Evolutionary conservation across 1,140 invertebrate species (phyloP).

Genomic region (Bombus soroeensis): DNA sequence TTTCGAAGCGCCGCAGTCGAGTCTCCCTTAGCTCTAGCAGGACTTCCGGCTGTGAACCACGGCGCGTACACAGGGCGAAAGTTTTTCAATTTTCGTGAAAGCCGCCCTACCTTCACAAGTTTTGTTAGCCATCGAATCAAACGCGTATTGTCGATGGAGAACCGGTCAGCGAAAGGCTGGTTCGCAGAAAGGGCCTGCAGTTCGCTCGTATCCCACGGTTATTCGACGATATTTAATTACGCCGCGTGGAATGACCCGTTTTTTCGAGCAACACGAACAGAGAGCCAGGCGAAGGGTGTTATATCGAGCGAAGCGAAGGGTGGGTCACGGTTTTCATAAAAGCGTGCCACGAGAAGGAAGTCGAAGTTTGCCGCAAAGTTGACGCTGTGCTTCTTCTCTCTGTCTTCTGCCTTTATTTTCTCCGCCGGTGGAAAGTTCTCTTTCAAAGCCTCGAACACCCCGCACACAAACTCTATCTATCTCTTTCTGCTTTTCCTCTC

Average conservation of each 20-base stretch:
- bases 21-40: background rate
- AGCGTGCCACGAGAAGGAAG: slow-evolving; percentile 34
- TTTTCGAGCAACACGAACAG: background rate
- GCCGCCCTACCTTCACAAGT: background rate
- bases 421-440: slow-evolving; percentile 39
- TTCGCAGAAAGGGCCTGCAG: background rate
- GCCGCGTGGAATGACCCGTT: slow-evolving; percentile 9
- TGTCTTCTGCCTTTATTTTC: slow-evolving; percentile 60
- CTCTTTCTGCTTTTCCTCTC: background rate
- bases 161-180: background rate
- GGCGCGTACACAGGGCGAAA: background rate
- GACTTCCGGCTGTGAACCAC: background rate
- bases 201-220: background rate
- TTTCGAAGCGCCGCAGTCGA: background rate
- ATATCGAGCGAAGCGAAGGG: slow-evolving; percentile 7
- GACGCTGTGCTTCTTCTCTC: slow-evolving; percentile 36
- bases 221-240: slow-evolving; percentile 40
- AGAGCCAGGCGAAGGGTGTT: background rate
- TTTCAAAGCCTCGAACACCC: slow-evolving; percentile 45
- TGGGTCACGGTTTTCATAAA: slow-evolving; percentile 34
- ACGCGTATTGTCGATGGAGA: slow-evolving; percentile 18
- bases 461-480: background rate
- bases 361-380: slow-evolving; percentile 60
- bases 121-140: background rate
- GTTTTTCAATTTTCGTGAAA: slow-evolving; percentile 43